phyloP scores from a whole-genome alignment of 2,113 vertebrate species.

The Tonatia bakeri region DNA sequence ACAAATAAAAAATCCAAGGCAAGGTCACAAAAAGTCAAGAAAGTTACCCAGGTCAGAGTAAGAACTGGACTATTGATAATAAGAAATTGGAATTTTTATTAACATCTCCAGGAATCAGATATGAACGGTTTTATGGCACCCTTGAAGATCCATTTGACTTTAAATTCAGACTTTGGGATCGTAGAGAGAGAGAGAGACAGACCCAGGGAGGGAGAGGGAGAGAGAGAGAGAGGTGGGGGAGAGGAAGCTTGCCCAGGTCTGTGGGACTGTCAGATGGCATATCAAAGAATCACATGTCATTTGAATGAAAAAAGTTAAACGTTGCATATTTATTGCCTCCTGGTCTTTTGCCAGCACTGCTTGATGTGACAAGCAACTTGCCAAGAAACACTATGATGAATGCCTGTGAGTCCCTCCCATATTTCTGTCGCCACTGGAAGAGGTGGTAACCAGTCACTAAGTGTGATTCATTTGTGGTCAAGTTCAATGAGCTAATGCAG shows the following conservation, averaged over 20 bases:
- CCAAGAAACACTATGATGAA: neutral
- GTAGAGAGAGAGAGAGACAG: neutral
- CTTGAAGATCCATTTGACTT: neutral
- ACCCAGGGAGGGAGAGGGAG: neutral
- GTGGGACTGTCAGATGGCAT: neutral
- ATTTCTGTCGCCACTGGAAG: neutral
- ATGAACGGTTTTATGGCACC: neutral
- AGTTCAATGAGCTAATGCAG: neutral
- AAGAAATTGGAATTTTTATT: neutral
- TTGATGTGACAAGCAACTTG: neutral
- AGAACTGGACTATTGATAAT: too few species aligned
- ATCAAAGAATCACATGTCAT: neutral
- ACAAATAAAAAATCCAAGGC: neutral
- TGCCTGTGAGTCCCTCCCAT: neutral
- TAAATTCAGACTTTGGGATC: neutral
- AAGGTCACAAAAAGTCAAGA: neutral
- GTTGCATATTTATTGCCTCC: neutral
- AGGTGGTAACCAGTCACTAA: accelerated
- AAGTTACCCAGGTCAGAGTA: neutral
- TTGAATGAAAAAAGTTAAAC: neutral
- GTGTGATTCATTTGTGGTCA: neutral
- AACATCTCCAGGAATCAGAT: too few species aligned
- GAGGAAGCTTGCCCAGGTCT: neutral
- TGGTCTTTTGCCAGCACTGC: neutral
- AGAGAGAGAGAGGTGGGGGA: neutral